Evolutionary conservation across 64 coral and sea anemone species (phyloP).

Genomic region (Acropora tenuis): DNA sequence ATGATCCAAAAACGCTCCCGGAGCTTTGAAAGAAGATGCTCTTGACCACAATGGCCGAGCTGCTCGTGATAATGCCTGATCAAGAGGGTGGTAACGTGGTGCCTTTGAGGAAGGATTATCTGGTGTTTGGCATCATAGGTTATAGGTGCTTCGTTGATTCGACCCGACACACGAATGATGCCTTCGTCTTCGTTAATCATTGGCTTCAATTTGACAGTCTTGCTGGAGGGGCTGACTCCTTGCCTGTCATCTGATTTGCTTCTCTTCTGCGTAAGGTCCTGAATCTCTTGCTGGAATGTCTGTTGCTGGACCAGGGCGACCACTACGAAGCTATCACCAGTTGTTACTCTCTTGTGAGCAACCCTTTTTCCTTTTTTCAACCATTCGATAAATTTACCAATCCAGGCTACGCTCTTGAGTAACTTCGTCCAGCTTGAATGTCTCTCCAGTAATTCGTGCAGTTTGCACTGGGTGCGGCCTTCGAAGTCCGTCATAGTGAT

Average conservation of each 20-base stretch:
- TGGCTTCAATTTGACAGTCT: constrained; percentile 38
- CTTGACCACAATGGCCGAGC: constrained; percentile 57
- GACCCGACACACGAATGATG: constrained; percentile 42
- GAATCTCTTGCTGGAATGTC: constrained; percentile 2
- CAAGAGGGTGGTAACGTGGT: constrained; percentile 42
- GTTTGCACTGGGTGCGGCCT: neutral
- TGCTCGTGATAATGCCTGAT: constrained; percentile 27
- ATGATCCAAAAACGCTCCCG: constrained; percentile 61
- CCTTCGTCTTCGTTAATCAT: neutral
- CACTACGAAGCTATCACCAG: neutral
- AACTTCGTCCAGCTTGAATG: neutral
- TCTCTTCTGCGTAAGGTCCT: constrained; percentile 10
- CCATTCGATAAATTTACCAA: constrained; percentile 29
- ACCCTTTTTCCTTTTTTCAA: no score
- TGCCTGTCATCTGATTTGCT: neutral
- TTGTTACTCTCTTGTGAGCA: no score
- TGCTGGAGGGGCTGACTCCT: neutral
- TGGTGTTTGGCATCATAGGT: constrained; percentile 50
- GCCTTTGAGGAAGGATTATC: constrained; percentile 53
- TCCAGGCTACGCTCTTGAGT: neutral
- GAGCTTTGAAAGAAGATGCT: constrained; percentile 27
- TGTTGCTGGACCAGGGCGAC: constrained; percentile 3
- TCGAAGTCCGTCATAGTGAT: no score
- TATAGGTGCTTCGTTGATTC: constrained; percentile 45
- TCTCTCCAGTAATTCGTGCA: neutral